These are phyloP conservation scores for Drosophila nasuta DNA, from an alignment of 1,140 invertebrate species.

Conservation along the genomic window DNA sequence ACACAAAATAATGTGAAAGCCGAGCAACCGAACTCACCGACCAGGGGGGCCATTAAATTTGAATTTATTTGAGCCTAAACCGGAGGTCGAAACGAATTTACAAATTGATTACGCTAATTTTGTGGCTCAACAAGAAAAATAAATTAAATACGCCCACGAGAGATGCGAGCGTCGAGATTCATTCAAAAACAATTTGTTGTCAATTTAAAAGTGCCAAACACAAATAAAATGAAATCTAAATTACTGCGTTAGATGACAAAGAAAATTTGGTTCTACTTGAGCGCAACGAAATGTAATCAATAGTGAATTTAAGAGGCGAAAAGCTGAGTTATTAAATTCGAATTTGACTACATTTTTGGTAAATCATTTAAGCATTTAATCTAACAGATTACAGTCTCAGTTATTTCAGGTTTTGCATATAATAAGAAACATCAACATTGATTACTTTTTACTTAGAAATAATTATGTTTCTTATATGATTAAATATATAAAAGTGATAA, in stretches of 20 bases:
- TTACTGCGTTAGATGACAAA: neutral
- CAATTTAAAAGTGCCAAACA: slow-evolving; percentile 12
- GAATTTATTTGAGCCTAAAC: slow-evolving; percentile 37
- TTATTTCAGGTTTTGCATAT: too few relatives aligned
- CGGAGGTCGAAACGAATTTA: slow-evolving; percentile 30
- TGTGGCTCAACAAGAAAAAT: slow-evolving; percentile 31
- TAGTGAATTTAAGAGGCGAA: neutral
- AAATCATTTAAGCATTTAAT: too few relatives aligned
- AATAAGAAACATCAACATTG: too few relatives aligned
- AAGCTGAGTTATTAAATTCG: too few relatives aligned
- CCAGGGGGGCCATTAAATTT: slow-evolving; percentile 31
- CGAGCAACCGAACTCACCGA: too few relatives aligned
- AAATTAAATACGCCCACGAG: slow-evolving; percentile 21
- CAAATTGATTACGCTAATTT: slow-evolving; percentile 53
- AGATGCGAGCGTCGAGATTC: slow-evolving; percentile 8
- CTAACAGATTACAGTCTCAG: too few relatives aligned
- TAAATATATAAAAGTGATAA: too few relatives aligned
- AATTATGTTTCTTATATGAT: too few relatives aligned
- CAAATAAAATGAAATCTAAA: slow-evolving; percentile 7
- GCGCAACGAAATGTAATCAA: neutral
- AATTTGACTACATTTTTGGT: too few relatives aligned
- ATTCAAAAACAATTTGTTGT: slow-evolving; percentile 30
- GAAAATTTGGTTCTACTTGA: slow-evolving; percentile 2
- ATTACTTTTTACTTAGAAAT: too few relatives aligned
- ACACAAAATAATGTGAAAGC: slow-evolving; percentile 22